A percentile compares a stretch with the other conserved stretches of the same genome.
Conservation (phyloP, 2,888 invertebrate genomes). For the Tenthredo distinguenda region DNA sequence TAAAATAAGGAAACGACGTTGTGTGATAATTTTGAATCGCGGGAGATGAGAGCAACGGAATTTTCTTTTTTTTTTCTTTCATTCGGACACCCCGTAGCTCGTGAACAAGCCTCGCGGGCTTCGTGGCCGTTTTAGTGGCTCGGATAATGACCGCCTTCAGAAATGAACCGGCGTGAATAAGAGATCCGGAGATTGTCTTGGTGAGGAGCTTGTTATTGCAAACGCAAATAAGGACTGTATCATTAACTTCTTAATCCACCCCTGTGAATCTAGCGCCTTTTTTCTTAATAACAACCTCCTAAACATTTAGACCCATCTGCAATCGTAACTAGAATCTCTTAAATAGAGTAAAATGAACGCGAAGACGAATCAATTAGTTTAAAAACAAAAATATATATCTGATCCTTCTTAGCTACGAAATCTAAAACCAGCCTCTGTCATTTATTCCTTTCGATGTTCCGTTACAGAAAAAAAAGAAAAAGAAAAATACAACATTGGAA, state of each 20-base stretch:
- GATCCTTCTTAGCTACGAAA: not conserved
- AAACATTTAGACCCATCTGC: not conserved
- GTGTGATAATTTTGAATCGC: slow-evolving; percentile 23
- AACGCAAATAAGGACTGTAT: slow-evolving; percentile 6
- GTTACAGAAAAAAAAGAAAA: not conserved
- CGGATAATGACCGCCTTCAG: slow-evolving; percentile 24
- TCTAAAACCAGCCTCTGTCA: not conserved
- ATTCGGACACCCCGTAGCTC: slow-evolving; percentile 24
- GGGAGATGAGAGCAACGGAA: not conserved
- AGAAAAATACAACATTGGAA: not conserved
- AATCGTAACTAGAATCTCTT: not conserved
- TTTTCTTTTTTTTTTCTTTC: not conserved
- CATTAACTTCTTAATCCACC: not conserved
- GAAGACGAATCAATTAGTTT: not conserved
- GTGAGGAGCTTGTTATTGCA: not conserved
- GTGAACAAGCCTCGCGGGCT: slow-evolving; percentile 2
- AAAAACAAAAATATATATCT: not conserved
- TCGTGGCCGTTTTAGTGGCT: slow-evolving; percentile 21
- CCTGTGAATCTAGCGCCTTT: not conserved
- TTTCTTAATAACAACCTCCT: not conserved
- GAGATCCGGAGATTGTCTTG: slow-evolving; percentile 17
- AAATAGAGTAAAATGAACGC: not conserved
- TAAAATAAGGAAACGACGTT: slow-evolving; percentile 4
- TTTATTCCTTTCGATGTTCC: not conserved
- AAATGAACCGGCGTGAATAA: slow-evolving; percentile 3